Conservation (phyloP, 2,113 vertebrate genomes). For the Rhinolophus ferrumequinum region DNA sequence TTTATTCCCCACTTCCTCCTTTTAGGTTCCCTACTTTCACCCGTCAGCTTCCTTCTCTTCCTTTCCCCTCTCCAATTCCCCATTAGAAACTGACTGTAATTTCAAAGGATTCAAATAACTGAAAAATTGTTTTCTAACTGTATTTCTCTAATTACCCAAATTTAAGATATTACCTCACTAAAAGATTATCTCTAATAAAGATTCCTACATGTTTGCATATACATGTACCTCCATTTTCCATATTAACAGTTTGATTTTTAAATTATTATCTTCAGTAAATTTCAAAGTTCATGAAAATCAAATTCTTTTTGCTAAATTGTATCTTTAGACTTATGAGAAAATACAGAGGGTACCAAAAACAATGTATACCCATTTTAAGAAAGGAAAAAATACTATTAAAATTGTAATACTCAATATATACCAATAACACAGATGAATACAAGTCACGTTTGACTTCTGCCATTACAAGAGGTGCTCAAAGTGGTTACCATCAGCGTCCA, state of each 20-base stretch:
- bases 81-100: background rate
- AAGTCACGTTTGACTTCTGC: too few species aligned
- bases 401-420: too few species aligned
- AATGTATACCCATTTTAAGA: too few species aligned
- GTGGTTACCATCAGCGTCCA: too few species aligned
- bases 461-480: too few species aligned
- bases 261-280: background rate
- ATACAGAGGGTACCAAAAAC: too few species aligned
- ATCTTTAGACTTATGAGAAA: background rate
- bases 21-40: background rate
- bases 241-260: background rate
- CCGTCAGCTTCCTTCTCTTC: background rate
- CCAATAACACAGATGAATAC: too few species aligned
- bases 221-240: background rate
- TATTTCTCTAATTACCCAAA: background rate
- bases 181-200: slow-evolving; percentile 14
- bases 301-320: background rate
- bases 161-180: background rate
- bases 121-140: background rate
- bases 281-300: background rate
- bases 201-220: background rate
- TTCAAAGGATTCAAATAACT: background rate
- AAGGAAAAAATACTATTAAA: too few species aligned
- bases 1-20: background rate
- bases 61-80: background rate